Percentiles rank a stretch among this genome's conserved stretches.
These are phyloP conservation scores for Cryptoprocta ferox DNA, from an alignment of 2,797 vertebrate species.

Conservation along the genomic window DNA sequence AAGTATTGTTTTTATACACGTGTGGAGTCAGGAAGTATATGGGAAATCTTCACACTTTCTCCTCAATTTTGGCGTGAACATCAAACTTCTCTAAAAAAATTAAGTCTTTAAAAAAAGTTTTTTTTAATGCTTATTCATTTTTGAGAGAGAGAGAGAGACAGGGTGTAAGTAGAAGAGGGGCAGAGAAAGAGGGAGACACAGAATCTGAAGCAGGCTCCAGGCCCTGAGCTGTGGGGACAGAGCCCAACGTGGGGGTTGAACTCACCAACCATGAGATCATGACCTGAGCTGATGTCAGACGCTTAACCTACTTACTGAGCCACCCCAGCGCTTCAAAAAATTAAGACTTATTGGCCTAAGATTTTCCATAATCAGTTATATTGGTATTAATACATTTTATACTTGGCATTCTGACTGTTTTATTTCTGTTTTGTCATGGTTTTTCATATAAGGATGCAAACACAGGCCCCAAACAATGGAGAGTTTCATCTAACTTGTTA, in stretches of 20 bases:
- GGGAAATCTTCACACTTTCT: not conserved
- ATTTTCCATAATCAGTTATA: not conserved
- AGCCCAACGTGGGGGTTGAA: too few relatives aligned
- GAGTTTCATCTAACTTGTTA: not conserved
- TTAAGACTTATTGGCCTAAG: not conserved
- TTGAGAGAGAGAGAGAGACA: too few relatives aligned
- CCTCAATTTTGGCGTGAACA: not conserved
- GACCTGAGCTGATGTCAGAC: too few relatives aligned
- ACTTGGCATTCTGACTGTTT: not conserved
- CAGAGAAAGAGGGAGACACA: too few relatives aligned
- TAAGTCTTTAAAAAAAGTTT: not conserved
- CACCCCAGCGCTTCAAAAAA: not conserved
- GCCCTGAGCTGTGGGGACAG: too few relatives aligned
- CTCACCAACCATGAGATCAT: too few relatives aligned
- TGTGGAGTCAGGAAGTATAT: not conserved
- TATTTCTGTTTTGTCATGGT: accelerated
- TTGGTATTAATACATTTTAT: not conserved
- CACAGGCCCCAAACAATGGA: not conserved
- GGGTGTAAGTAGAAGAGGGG: too few relatives aligned
- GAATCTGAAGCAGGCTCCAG: too few relatives aligned
- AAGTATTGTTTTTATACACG: not conserved
- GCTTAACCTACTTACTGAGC: too few relatives aligned
- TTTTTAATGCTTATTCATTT: too few relatives aligned
- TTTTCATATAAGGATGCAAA: not conserved
- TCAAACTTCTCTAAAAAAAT: not conserved